Evolutionary conservation across 2,113 vertebrate species (phyloP).

Genomic region (Antechinus flavipes): DNA sequence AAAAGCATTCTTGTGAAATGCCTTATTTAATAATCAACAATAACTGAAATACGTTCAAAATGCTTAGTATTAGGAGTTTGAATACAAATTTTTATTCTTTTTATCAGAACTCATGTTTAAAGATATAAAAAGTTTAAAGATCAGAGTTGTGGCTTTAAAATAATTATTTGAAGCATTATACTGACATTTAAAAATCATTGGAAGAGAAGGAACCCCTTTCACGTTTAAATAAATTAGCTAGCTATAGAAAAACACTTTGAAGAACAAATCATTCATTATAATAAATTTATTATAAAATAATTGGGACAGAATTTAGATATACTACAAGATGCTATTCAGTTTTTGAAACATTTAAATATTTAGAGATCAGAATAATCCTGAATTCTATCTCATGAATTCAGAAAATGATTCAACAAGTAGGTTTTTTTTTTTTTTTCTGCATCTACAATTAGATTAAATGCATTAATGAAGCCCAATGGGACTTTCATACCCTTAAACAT

Average conservation of each 20-base stretch:
- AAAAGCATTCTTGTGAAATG: constrained; percentile 43
- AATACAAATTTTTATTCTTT: constrained; percentile 27
- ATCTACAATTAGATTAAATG: neutral
- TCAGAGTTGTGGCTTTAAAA: constrained; percentile 67
- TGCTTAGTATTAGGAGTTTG: neutral
- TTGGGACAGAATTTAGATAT: neutral
- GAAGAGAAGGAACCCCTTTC: neutral
- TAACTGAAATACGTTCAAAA: constrained; percentile 21
- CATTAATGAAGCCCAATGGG: neutral
- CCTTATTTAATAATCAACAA: neutral
- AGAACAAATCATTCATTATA: constrained; percentile 13
- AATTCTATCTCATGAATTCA: neutral
- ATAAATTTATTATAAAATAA: constrained; percentile 21
- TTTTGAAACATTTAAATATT: constrained; percentile 40
- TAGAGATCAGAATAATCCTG: neutral
- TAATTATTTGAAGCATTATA: constrained; percentile 35
- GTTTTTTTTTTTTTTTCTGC: neutral
- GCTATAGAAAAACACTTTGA: constrained; percentile 61
- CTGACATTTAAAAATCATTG: neutral
- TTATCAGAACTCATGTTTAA: constrained; percentile 52
- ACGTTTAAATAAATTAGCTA: neutral
- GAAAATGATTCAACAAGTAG: constrained; percentile 20
- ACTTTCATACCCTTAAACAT: neutral
- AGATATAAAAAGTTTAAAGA: constrained; percentile 62
- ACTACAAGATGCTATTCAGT: neutral